Evolutionary conservation across 2,113 vertebrate genomes (phyloP), one percentile per base, ranked within the genome.

Genomic region (Ifrita kowaldi): DNA sequence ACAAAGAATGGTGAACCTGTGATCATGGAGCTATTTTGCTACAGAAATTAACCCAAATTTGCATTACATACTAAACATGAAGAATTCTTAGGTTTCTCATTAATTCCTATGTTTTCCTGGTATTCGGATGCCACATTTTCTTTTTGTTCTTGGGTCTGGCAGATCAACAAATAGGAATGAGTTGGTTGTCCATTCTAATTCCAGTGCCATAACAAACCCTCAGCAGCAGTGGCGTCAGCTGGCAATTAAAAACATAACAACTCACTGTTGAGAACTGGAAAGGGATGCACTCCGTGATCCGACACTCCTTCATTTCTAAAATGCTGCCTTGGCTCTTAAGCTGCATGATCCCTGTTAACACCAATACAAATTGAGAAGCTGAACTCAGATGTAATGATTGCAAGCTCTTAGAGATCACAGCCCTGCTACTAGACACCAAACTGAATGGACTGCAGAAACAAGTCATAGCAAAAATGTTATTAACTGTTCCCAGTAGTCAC

Each of bases 321-420:
- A 92, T 56, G 73, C 74, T 94, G 69, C 91, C 47, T 93, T 0
- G 5, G 47, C 74, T 95, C 93, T 93, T 95, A 93, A 97, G 89
- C 94, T 95, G 46, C 23, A 16, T 91, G 93, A 97, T 95, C 91
- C 96, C 96, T 79, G 80, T 81, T 92, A 97, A 96, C 91, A 89
- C 89, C 89, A 26, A 59, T 41, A 94, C 80, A 70, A 87, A 92
- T 87, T 92, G 94, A 85, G 89, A 95, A 92, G 76, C 91, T 95
- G 95, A 96, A 92, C 93, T 81, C 91, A 87, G 73, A 86, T 27
- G 64, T 92, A 95, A 89, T 82, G 93, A 92, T 30, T 75, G 89
- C 91, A 84, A 75, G 91, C 76, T 89, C 76, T 71, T 71, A 47
- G 84, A 87, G 89, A 89, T 89, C 80, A 91, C 20, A 93, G 73